Base-by-base conservation (phyloP, 1,140 invertebrate genomes). In the Micrasema longulum region DNA sequence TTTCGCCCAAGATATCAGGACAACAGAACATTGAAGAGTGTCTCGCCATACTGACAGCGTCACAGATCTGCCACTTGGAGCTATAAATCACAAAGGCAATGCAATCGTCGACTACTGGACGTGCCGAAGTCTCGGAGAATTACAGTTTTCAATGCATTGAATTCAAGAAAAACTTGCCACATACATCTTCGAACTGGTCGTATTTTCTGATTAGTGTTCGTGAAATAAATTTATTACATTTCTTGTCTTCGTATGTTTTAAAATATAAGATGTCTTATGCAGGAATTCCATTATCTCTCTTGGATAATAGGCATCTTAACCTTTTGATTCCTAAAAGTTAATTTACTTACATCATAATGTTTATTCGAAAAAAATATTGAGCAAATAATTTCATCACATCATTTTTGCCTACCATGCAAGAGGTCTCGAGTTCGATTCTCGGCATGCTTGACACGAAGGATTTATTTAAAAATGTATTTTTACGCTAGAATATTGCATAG, bases 21-120 rank as follows among this genome's bases (percentile, higher is more conserved):
- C 0, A 11, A 1, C 23, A 55, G 52, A 55, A 55, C 26, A 55
- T 7, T 22, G 26, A 55, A 26, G 14, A 47, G 52, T 35, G 52
- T 55, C 52, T 36, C 52, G 52, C 22, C 23, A 55, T 31, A 55
- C 11, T 55, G 52, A 23, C 26, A 31, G 26, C 52, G 23, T 55
- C 52, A 55, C 22, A 20, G 52, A 14, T 55, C 52, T 31, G 12
- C n/a, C 20, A 31, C 20, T 23, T 4, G 12, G 23, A 1, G n/a
- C 5, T 55, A 55, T 55, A 55, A 36, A 55, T 55, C 52, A 55
- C 52, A 55, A 14, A 36, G 23, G 2, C 52, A 55, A 55, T 26
- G 52, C 52, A 55, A 55, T 55, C 52, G 52, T 36, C 23, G 52
- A 55, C 52, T 36, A n/a, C 52, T 55, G 10, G 26, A 55, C 52